Conservation (phyloP, 2,888 invertebrate species). For the Trichogramma evanescens region DNA sequence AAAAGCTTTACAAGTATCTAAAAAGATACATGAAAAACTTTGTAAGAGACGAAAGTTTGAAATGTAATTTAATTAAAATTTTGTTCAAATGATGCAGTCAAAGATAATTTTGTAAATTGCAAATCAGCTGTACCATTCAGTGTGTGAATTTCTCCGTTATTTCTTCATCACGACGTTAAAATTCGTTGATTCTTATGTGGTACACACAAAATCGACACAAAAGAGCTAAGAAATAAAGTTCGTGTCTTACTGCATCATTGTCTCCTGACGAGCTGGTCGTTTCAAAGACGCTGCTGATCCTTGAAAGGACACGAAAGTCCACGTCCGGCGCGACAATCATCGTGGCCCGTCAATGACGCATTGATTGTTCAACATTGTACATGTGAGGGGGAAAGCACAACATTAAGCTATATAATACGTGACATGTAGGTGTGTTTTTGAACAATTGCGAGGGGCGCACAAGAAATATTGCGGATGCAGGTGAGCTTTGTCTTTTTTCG, state of each 20-base stretch:
- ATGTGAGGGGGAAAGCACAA: neutral
- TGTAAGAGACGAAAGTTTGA: too few species aligned
- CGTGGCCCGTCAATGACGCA: constrained; percentile 2
- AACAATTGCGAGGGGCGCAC: neutral
- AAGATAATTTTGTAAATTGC: too few species aligned
- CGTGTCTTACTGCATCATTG: constrained; percentile 6
- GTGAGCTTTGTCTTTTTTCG: neutral
- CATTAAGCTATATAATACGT: neutral
- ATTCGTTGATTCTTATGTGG: too few species aligned
- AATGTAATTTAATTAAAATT: too few species aligned
- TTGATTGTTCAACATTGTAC: constrained; percentile 1
- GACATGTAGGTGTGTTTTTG: neutral
- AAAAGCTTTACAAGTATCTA: too few species aligned
- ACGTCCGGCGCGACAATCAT: constrained; percentile 8
- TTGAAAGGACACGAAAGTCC: neutral
- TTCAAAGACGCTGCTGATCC: neutral
- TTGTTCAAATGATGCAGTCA: too few species aligned
- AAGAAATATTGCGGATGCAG: constrained; percentile 3
- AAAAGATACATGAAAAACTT: too few species aligned
- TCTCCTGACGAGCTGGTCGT: neutral
- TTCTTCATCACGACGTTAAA: too few species aligned
- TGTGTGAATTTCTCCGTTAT: too few species aligned
- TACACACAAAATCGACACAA: too few species aligned
- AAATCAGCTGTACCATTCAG: too few species aligned
- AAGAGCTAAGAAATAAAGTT: too few species aligned